These are phyloP conservation scores for Pandemis corylana DNA, from an alignment of 2,888 invertebrate species.

Conservation along the genomic window DNA sequence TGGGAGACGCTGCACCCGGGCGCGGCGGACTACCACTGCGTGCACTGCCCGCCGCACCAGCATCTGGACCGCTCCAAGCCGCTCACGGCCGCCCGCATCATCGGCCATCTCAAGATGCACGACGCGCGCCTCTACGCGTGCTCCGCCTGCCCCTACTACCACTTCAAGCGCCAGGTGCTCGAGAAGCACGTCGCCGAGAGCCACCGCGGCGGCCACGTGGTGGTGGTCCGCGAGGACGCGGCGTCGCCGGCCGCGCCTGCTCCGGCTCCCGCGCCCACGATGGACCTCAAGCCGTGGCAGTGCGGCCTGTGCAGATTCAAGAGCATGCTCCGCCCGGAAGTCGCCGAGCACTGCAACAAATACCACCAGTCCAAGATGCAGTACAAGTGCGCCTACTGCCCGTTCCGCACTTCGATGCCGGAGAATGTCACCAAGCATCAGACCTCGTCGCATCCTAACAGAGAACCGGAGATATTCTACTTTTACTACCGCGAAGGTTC, in stretches of 20 bases:
- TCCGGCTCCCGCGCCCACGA: constrained; percentile 60
- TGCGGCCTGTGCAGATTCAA: constrained; percentile 88
- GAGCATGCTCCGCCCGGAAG: constrained; percentile 85
- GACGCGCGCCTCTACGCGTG: constrained; percentile 90
- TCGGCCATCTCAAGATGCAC: constrained; percentile 91
- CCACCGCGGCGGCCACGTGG: constrained; percentile 81
- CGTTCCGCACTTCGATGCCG: constrained; percentile 81
- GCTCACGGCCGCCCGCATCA: constrained; percentile 86
- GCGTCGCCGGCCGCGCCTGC: constrained; percentile 49
- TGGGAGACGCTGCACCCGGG: constrained; percentile 89
- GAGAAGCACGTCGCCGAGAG: constrained; percentile 88
- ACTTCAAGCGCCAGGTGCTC: constrained; percentile 86
- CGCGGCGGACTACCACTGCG: constrained; percentile 86
- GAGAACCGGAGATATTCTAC: constrained; percentile 69
- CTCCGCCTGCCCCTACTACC: constrained; percentile 87
- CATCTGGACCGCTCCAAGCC: constrained; percentile 74
- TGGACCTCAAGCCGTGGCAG: constrained; percentile 87
- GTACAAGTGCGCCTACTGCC: constrained; percentile 89
- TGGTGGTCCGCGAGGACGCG: constrained; percentile 68
- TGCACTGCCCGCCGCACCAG: constrained; percentile 88
- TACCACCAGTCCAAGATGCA: constrained; percentile 88
- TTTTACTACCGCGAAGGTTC: constrained; percentile 83
- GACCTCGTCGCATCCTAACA: constrained; percentile 82
- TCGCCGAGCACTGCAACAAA: constrained; percentile 84
- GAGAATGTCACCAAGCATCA: constrained; percentile 86